Base-by-base conservation (phyloP, 2,888 invertebrate genomes). In the Orthosia cruda region DNA sequence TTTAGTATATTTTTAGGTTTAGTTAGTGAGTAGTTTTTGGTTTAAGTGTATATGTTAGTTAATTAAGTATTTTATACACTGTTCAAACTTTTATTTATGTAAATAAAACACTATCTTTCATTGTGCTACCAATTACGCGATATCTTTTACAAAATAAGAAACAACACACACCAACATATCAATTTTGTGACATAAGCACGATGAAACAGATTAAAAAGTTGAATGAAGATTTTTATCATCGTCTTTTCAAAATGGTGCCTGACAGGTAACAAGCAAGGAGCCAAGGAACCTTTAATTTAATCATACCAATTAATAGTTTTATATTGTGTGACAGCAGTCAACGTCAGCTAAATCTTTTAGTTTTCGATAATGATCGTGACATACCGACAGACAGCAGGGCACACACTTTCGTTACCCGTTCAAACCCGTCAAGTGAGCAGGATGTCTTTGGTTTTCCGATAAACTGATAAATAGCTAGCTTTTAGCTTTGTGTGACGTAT, bases 281-380 rank as follows among this genome's bases (percentile, higher is more conserved):
- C 66, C 58, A 47, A 71, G 23, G 54, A 81, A 63, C 63, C 63
- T 69, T 73, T 77, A 61, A 61, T 61, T 58, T 61, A 74, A 63
- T 65, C 74, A 67, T 71, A 72, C 16, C 67, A 83, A 81, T 83
- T 77, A 81, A 32, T 66, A n/a, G n/a, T 66, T 76, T 81, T 80
- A 54, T 77, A 54, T 20, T 58, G 57, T 80, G 66, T 80, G 75
- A 78, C 76, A 86, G 73, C 55, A 15, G 66, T 68, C 70, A 67
- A 81, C 55, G 81, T 80, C 77, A 71, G 65, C 62, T 71, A 26
- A 49, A 68, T 77, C 69, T 69, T 80, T 84, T 79, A 66, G 68
- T 77, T 88, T 75, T 58, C 68, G 87, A 88, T 82, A 82, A 59
- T 67, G 58, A 88, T 88, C 75, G 62, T 73, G 81, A 86, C 81